A percentile compares a stretch with the other conserved stretches of the same genome.
Evolutionary conservation across 2,113 vertebrate genomes (phyloP).

Genomic region (Xyrauchen texanus): DNA sequence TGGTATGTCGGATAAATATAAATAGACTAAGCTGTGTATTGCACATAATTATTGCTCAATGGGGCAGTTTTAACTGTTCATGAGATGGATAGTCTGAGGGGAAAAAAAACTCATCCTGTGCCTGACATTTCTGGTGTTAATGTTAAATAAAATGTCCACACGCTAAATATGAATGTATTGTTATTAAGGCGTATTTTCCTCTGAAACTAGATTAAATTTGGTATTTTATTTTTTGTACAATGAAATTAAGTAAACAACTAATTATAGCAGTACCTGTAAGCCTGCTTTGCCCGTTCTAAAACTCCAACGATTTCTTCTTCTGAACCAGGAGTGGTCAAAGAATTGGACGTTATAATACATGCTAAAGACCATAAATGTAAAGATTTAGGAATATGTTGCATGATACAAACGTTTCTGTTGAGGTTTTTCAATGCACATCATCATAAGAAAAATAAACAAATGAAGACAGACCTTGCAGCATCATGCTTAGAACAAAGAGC

Average conservation of each 20-base stretch:
- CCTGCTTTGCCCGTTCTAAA: slow-evolving; percentile 48
- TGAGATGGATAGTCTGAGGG: too few relatives aligned
- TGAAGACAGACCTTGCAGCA: slow-evolving; percentile 63
- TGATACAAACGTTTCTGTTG: neutral
- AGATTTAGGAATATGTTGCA: neutral
- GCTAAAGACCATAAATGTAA: slow-evolving; percentile 47
- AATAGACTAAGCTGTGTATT: too few relatives aligned
- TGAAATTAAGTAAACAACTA: too few relatives aligned
- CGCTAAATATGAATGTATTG: too few relatives aligned
- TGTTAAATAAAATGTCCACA: too few relatives aligned
- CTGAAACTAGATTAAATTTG: neutral
- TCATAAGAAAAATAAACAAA: neutral
- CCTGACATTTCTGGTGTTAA: too few relatives aligned
- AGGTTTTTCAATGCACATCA: neutral
- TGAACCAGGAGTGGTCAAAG: neutral
- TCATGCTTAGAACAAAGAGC: slow-evolving; percentile 57
- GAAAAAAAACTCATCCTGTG: too few relatives aligned
- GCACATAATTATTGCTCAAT: too few relatives aligned
- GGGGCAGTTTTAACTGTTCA: too few relatives aligned
- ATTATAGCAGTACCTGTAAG: slow-evolving; percentile 57
- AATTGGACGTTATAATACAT: slow-evolving; percentile 50
- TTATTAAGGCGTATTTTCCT: neutral
- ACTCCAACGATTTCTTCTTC: slow-evolving; percentile 49
- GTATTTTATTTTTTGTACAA: too few relatives aligned
- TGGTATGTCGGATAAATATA: too few relatives aligned